A percentile compares a stretch with the other conserved stretches of the same genome.
phyloP scores from a whole-genome alignment of 2,888 invertebrate species.

The Dioctria rufipes region DNA sequence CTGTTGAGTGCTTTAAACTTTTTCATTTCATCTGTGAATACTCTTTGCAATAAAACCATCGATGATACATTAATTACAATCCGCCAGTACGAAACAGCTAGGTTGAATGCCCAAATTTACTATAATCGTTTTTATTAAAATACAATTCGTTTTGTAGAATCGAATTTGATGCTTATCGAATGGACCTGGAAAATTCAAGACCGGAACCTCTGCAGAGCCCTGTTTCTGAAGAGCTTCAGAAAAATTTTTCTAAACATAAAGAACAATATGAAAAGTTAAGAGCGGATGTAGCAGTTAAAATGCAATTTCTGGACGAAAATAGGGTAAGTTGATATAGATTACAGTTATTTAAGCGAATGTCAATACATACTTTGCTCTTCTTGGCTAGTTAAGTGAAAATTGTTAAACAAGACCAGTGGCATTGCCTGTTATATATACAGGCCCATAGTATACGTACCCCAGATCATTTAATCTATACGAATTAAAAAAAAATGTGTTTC shows the following conservation, averaged over 20 bases:
- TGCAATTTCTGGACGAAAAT: conserved; percentile 97
- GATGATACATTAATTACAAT: conserved; percentile 88
- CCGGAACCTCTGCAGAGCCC: conserved; percentile 73
- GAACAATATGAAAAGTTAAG: conserved; percentile 93
- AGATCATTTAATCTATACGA: too few species aligned
- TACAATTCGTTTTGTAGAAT: conserved; percentile 75
- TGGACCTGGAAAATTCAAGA: conserved; percentile 89
- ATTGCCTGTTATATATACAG: too few species aligned
- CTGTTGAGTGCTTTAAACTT: conserved; percentile 94
- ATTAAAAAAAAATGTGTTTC: too few species aligned
- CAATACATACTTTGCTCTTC: conserved; percentile 1
- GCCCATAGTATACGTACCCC: too few species aligned
- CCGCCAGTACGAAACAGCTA: conserved; percentile 76
- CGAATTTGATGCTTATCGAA: conserved; percentile 98
- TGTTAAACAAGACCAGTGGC: too few species aligned
- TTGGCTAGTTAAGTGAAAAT: background rate
- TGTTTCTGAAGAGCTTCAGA: conserved; percentile 84
- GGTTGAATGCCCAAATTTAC: conserved; percentile 67
- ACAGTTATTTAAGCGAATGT: background rate
- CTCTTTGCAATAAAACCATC: conserved; percentile 97
- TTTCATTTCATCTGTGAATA: conserved; percentile 96
- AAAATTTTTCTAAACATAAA: conserved; percentile 87
- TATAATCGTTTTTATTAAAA: background rate
- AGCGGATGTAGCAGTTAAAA: conserved; percentile 94
- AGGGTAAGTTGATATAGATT: conserved; percentile 76